Evolutionary conservation across 92 coral and sea anemone species (phyloP), one percentile per base, ranked within the genome.

Genomic region (Epizoanthus scotinus): DNA sequence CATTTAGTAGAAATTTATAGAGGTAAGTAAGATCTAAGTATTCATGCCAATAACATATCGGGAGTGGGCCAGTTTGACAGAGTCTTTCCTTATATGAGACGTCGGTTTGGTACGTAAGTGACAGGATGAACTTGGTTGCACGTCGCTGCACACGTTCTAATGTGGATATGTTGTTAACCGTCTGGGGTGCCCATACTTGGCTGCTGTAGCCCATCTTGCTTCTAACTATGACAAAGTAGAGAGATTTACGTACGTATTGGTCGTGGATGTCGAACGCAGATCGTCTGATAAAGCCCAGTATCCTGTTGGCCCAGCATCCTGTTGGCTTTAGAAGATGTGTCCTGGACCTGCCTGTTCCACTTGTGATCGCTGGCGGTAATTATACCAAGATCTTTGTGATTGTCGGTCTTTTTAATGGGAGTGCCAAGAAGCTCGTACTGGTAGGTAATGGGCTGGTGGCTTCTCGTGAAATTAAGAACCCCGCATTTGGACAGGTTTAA

Each of bases 31-130:
- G 63, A 21, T 79, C 83, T 29, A 63, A 56, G 34, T 63, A 79
- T 50, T 79, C 73, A 5, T 79, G 83, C 83, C 73, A 79, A 63
- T 79, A 79, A 18, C 83, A 78, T 14, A 78, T 47, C 28, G 73
- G 73, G 50, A 78, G 66, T 34, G 63, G 40, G 13, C 73, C 73
- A 10, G 29, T 20, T 10, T 29, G 19, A 18, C 20, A 25, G 7
- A 79, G 57, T 79, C 74, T 79, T 14, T 63, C 74, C 50, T 65
- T 79, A 24, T 79, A 38, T 38, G 59, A 21, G 52, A 64, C 40
- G 50, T 79, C 42, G 10, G 83, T 79, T 44, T 26, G 21, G 62
- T 63, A 79, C 31, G 83, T 71, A 26, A 79, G 74, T 17, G 83
- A 79, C 31, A 79, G 68, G n/a, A 64, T 79, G 29, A 79, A 79